Base-by-base conservation (phyloP, 2,797 vertebrate genomes). In the Chaenodraco wilsoni region DNA sequence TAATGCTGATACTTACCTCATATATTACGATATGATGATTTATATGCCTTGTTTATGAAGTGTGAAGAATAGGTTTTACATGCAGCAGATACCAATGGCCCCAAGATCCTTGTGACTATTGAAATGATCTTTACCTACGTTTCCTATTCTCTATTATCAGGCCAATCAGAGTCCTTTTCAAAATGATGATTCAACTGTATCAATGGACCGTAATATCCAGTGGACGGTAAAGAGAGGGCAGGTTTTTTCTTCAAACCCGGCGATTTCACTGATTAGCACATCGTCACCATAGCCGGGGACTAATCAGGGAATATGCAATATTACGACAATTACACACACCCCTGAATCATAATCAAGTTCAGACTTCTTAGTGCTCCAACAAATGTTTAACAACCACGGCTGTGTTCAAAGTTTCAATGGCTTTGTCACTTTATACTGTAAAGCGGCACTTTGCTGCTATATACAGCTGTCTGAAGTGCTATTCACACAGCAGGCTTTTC, bases 1-100 rank as follows among this genome's bases (percentile, higher is more conserved):
- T 27, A 27, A 23, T 15, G 14, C 16, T 12, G 9, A 19, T 17
- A 16, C 45, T 54, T 16, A 43, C 5, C 11, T 60, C 5, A 10
- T 65, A 33, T 9, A 31, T 62, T 66, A 45, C 57, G 50, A 69
- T 14, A 21, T 59, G n/a, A 3, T 59, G 56, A 74, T 65, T 69
- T 67, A 16, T 54, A 19, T 45, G 21, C 10, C 31, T 61, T 50
- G 31, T 59, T 60, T 51, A 43, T 12, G 63, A 40, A 51, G 48
- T 62, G 12, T 14, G 51, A 45, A 51, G 6, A 31, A 10, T 7
- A 44, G 49, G 1, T 43, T 21, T 17, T 1, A 11, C 44, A 4
- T 44, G 17, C 45, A 57, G 48, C 16, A 44, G 63, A n/a, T 27
- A 27, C 31, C 11, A 27, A 1, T 21, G 13, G 55, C 0, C 4